A percentile compares a stretch with the other conserved stretches of the same genome.
phyloP scores from a whole-genome alignment of 1,140 invertebrate genomes.

The Chlorops oryzae region DNA sequence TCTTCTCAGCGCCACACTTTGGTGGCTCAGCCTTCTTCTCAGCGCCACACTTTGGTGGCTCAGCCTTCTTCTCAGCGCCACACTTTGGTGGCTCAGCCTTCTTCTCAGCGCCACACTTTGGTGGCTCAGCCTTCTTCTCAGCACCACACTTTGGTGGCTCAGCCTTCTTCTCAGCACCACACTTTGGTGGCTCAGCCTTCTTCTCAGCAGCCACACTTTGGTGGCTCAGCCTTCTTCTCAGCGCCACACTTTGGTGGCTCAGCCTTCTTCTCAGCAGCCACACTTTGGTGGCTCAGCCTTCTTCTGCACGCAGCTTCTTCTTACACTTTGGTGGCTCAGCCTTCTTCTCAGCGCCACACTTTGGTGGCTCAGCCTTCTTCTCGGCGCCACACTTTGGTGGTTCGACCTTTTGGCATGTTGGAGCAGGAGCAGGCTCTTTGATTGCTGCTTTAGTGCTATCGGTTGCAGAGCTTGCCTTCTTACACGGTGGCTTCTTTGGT shows the following conservation, averaged over 20 bases:
- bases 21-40: too few species aligned
- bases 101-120: too few species aligned
- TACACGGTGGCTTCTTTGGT: conserved; percentile 12
- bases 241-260: not conserved
- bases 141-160: too few species aligned
- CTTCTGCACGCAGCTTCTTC: not conserved
- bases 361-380: not conserved
- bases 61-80: too few species aligned
- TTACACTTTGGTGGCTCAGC: not conserved
- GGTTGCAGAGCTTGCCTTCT: not conserved
- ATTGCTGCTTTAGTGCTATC: not conserved
- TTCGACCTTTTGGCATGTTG: not conserved
- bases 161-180: too few species aligned
- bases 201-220: conserved; percentile 22
- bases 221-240: not conserved
- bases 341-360: not conserved
- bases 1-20: too few species aligned
- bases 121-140: too few species aligned
- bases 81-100: too few species aligned
- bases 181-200: too few species aligned
- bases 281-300: conserved; percentile 4
- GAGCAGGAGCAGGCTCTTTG: not conserved
- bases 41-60: too few species aligned
- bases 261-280: conserved; percentile 9
- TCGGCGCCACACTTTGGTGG: not conserved